phyloP scores from a whole-genome alignment of 92 coral and sea anemone species.

The Nematostella vectensis region DNA sequence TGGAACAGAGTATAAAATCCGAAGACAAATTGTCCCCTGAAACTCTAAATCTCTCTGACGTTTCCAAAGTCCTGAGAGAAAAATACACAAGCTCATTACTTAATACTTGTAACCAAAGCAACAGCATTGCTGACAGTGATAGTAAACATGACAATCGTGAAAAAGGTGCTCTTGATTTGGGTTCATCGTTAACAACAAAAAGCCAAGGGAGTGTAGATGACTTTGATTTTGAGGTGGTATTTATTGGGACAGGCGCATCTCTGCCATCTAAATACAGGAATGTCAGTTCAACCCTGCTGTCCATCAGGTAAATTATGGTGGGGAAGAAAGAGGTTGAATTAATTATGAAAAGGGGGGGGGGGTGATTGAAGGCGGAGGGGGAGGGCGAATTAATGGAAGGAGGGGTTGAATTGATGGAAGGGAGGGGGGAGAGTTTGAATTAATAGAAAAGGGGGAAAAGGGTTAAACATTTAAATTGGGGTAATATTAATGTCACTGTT shows the following conservation, averaged over 20 bases:
- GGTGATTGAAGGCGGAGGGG: too few relatives aligned
- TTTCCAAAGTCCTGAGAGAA: too few relatives aligned
- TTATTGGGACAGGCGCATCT: slow-evolving; percentile 90
- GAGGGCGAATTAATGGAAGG: too few relatives aligned
- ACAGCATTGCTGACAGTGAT: not conserved
- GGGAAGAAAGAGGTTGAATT: too few relatives aligned
- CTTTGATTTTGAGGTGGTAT: slow-evolving; percentile 70
- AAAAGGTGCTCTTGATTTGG: not conserved
- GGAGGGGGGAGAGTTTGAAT: too few relatives aligned
- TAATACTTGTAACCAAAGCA: not conserved
- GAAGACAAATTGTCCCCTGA: not conserved
- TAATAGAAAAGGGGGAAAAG: too few relatives aligned
- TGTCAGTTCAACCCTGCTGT: slow-evolving; percentile 82
- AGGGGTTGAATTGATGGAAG: too few relatives aligned
- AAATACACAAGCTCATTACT: too few relatives aligned
- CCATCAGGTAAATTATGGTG: slow-evolving; percentile 74
- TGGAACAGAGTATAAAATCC: not conserved
- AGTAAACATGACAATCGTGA: not conserved
- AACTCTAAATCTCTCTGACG: not conserved
- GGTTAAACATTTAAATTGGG: too few relatives aligned
- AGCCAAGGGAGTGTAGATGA: too few relatives aligned
- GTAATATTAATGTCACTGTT: too few relatives aligned
- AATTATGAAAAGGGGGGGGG: not conserved
- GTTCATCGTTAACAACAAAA: not conserved
- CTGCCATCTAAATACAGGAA: slow-evolving; percentile 92